phyloP scores from a whole-genome alignment of 2,888 invertebrate species.

The Himalopsyche tibetana region DNA sequence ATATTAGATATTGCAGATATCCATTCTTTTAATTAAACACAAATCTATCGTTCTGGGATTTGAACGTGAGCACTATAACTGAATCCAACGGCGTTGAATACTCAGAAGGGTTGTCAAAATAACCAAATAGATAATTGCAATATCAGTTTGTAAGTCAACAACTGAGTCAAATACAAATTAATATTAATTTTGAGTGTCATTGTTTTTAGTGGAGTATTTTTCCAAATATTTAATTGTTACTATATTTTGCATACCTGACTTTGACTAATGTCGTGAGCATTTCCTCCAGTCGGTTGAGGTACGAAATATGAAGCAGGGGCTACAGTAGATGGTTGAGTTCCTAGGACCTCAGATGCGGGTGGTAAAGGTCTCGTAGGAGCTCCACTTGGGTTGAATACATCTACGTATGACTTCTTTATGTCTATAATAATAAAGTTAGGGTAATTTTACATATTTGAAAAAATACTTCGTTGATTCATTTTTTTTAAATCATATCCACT shows the following conservation, averaged over 20 bases:
- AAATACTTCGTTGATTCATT: neutral
- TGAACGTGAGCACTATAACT: too few species aligned
- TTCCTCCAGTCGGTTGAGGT: conserved; percentile 66
- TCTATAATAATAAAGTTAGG: conserved; percentile 75
- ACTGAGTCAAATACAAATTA: too few species aligned
- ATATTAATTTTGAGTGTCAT: too few species aligned
- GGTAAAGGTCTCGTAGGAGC: conserved; percentile 68
- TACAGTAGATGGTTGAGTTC: conserved; percentile 71
- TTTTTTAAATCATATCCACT: neutral
- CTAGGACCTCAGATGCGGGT: conserved; percentile 69
- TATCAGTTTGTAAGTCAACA: too few species aligned
- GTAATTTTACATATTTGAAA: neutral
- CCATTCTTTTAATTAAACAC: too few species aligned
- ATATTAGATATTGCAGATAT: too few species aligned
- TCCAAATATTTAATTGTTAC: too few species aligned
- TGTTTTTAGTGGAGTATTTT: too few species aligned
- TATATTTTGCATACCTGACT: conserved; percentile 43
- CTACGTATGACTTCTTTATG: conserved; percentile 91
- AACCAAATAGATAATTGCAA: too few species aligned
- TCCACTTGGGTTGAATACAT: conserved; percentile 90
- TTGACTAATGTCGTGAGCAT: conserved; percentile 45
- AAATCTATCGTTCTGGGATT: too few species aligned
- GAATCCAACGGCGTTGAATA: too few species aligned
- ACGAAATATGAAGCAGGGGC: conserved; percentile 76
- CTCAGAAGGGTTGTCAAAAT: too few species aligned